Evolutionary conservation across 2,888 invertebrate species (phyloP), one percentile per base, ranked within the genome.

Genomic region (Hirtodrosophila alboralis): DNA sequence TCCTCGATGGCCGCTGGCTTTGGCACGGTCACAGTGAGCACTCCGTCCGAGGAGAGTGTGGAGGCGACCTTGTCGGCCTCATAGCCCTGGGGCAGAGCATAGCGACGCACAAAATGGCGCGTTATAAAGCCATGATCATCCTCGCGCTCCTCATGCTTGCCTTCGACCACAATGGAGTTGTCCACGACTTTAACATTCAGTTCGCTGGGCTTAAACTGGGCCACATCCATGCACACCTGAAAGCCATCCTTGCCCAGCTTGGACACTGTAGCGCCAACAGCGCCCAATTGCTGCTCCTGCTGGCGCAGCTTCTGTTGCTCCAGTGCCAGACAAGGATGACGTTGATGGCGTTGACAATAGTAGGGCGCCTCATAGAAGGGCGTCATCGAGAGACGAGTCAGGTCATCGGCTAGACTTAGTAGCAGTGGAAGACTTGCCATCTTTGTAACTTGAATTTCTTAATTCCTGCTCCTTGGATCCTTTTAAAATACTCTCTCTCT

Each of bases 31-130:
- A 96, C 93, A 0, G 95, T 95, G 28, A 96, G 91, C 36, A 96
- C 93, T 1, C 96, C 96, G 86, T 96, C 96, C 0, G 95, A 94
- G 5, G 96, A 96, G 23, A 97, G 91, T 3, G 93, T 93, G 54
- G 96, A 96, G 49, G 93, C 92, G 2, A 97, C 93, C 74, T 94
- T 93, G 4, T 93, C 92, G 2, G 94, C 92, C 57, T 96, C 95
- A 74, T 94, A 93, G 33, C 93, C 93, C 33, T 92, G 90, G 3
- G 95, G 95, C n/a, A 95, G 89, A 72, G 93, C 90, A 88, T 95
- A 95, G 56, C 92, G 92, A 53, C 96, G 92, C 2, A 92, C 92
- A 89, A 97, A 96, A 89, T 96, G 96, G 31, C 96, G 92, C 5
- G 96, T 95, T 58, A 97, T 94, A 88, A 91, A 94, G 0, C 96